Evolutionary conservation across 2,888 invertebrate species (phyloP), one percentile per base, ranked within the genome.

Genomic region (Drosophila algonquin): DNA sequence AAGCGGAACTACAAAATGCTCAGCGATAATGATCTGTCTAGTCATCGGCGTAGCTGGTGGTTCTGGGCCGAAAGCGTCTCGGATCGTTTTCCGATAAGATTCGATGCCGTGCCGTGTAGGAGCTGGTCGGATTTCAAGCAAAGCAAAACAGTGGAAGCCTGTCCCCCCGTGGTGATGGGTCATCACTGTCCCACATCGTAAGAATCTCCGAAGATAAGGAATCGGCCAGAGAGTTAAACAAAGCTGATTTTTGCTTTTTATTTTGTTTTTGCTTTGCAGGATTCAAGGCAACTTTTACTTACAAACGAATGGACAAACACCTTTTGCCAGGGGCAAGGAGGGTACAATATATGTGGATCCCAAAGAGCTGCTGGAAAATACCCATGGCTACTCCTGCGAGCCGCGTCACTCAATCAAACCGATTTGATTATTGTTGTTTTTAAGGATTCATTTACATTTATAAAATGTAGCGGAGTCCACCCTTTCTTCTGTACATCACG

Each of bases 21-120:
- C 14, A 87, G 89, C 27, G 92, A 92, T 64, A 91, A 91, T 76
- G 92, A 94, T 87, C 80, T 94, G 53, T 94, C 94, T 81, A 94
- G 94, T 70, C 94, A 94, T 82, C 93, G 94, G 91, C 91, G 94
- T 67, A 94, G 94, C 2, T 94, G 94, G 94, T 91, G 93, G 75
- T 94, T 94, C 88, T 94, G 93, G 90, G 94, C 94, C 0, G 94
- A 94, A 79, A 94, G 94, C 14, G 93, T 92, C 5, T 79, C 90
- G 6, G 77, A 82, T 47, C 87, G 89, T 62, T 89, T 81, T 79
- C 76, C 80, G 3, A 48, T 90, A 78, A 80, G 93, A 91, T 94
- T 94, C 74, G 93, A 94, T 2, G 93, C 94, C 0, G 94, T 94
- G 0, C 93, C 93, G 1, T 93, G 94, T 0, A 93, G 93, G 55